phyloP scores from a whole-genome alignment of 2,797 vertebrate genomes.

The Sebastes goodei region DNA sequence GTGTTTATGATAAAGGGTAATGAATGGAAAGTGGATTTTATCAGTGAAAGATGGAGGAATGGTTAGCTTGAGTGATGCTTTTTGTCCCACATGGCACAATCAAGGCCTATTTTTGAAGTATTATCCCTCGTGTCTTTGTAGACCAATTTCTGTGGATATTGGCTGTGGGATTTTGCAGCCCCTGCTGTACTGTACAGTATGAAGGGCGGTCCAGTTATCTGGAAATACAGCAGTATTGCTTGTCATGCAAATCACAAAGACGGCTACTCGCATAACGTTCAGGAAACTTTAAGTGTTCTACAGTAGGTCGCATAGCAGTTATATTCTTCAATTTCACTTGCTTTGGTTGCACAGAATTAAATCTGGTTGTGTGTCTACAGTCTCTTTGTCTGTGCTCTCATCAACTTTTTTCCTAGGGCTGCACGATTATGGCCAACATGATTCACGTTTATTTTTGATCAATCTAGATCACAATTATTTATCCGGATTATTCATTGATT shows the following conservation, averaged over 20 bases:
- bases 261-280: not conserved
- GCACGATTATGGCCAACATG: not conserved
- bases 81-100: constrained; percentile 82
- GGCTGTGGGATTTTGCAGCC: constrained; percentile 70
- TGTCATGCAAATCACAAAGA: constrained; percentile 35
- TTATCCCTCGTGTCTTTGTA: constrained; percentile 71
- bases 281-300: not conserved
- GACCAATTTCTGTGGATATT: constrained; percentile 75
- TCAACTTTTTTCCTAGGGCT: not conserved
- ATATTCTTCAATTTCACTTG: not conserved
- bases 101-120: constrained; percentile 79
- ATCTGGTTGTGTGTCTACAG: not conserved
- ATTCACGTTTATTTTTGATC: not conserved
- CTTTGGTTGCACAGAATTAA: not conserved
- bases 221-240: constrained; percentile 21
- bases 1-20: constrained; percentile 82
- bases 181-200: constrained; percentile 49
- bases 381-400: not conserved
- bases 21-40: constrained; percentile 85
- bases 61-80: constrained; percentile 81
- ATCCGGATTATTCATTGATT: not conserved
- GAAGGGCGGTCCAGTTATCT: constrained; percentile 43
- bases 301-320: not conserved
- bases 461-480: not conserved
- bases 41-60: constrained; percentile 79